phyloP scores from a whole-genome alignment of 2,113 vertebrate species.

The Pleuronectes platessa region DNA sequence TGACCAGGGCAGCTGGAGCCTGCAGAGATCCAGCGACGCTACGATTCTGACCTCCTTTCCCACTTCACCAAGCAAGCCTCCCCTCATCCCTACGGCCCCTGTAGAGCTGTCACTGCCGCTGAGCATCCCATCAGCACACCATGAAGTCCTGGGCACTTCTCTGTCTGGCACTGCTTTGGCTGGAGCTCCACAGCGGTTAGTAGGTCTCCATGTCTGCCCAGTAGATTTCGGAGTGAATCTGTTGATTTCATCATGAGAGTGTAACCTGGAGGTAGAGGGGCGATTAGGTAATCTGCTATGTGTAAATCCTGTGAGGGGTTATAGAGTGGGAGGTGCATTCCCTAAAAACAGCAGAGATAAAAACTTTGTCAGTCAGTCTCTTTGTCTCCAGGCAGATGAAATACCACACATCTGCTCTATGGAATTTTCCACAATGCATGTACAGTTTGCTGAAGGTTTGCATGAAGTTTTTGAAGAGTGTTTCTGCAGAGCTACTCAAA shows the following conservation, averaged over 20 bases:
- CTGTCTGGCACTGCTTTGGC: constrained; percentile 81
- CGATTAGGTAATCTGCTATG: constrained; percentile 21
- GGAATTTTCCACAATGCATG: not conserved
- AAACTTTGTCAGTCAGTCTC: not conserved
- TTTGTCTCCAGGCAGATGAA: not conserved
- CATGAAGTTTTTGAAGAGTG: constrained; percentile 23
- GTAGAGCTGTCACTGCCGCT: not conserved
- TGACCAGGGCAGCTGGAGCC: constrained; percentile 52
- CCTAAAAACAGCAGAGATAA: not conserved
- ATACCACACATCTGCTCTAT: not conserved
- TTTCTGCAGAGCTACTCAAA: constrained; percentile 55
- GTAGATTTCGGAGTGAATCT: constrained; percentile 1
- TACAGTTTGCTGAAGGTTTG: not conserved
- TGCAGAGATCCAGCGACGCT: constrained; percentile 60
- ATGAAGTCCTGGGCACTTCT: constrained; percentile 88
- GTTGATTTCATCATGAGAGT: constrained; percentile 6
- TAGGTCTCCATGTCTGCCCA: constrained; percentile 26
- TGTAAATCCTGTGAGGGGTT: constrained; percentile 7
- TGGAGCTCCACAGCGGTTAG: constrained; percentile 88
- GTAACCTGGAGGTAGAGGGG: constrained; percentile 4
- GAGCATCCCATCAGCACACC: constrained; percentile 2
- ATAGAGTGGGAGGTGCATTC: constrained; percentile 13
- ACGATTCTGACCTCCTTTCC: constrained; percentile 10
- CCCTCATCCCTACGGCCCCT: constrained; percentile 1
- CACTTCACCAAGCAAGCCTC: constrained; percentile 1